phyloP scores from a whole-genome alignment of 1,140 invertebrate genomes.

The Cydia strobilella region DNA sequence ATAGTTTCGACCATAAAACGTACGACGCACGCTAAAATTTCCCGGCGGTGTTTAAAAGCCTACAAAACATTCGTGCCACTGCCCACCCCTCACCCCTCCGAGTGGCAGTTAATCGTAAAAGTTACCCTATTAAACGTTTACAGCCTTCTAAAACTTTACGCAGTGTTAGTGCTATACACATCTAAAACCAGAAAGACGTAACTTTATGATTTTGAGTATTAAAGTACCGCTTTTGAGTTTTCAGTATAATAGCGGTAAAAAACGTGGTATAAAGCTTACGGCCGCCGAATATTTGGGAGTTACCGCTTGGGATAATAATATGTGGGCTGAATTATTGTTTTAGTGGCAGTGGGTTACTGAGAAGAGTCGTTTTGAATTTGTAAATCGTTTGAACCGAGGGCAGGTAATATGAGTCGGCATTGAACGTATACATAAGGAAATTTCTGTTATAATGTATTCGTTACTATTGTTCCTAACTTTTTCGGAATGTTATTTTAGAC shows the following conservation, averaged over 20 bases:
- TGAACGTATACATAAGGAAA: neutral
- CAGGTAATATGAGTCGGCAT: neutral
- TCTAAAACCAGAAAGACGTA: neutral
- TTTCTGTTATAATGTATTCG: neutral
- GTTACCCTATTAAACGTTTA: conserved; percentile 70
- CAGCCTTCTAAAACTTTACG: conserved; percentile 58
- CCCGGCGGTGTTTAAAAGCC: conserved; percentile 26
- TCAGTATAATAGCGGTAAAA: neutral
- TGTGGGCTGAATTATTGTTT: conserved; percentile 20
- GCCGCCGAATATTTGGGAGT: conserved; percentile 15
- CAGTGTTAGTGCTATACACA: conserved; percentile 41
- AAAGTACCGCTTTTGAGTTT: neutral
- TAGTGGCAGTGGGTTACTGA: conserved; percentile 20
- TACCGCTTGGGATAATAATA: conserved; percentile 18
- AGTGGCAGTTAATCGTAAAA: conserved; percentile 58
- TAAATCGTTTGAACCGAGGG: conserved; percentile 3
- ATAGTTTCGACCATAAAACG: conserved; percentile 9
- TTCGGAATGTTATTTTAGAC: too few species aligned
- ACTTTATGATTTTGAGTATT: neutral
- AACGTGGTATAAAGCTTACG: conserved; percentile 16
- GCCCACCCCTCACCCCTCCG: conserved; percentile 29
- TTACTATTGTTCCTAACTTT: too few species aligned
- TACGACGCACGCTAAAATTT: conserved; percentile 22
- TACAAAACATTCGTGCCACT: conserved; percentile 39
- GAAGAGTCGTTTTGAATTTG: conserved; percentile 16